A percentile compares a stretch with the other conserved stretches of the same genome.
These are phyloP conservation scores for Synchiropus splendidus DNA, from an alignment of 2,113 vertebrate species.

Conservation along the genomic window DNA sequence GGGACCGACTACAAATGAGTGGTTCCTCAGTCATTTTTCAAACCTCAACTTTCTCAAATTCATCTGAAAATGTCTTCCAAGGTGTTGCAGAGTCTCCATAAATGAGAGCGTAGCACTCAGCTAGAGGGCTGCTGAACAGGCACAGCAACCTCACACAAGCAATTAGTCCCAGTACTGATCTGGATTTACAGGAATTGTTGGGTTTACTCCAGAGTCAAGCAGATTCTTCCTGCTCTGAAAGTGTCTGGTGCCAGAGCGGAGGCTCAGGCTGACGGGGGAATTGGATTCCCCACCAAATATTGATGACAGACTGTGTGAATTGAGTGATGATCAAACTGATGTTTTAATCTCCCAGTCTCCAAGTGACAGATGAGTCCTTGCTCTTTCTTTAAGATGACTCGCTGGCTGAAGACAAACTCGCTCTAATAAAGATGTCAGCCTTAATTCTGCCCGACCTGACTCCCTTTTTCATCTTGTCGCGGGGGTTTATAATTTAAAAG, in stretches of 20 bases:
- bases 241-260: conserved; percentile 21
- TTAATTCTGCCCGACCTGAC: conserved; percentile 33
- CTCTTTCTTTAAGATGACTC: conserved; percentile 37
- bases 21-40: too few species aligned
- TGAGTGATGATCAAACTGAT: conserved; percentile 28
- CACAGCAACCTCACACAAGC: too few species aligned
- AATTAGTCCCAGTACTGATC: conserved; percentile 14
- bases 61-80: conserved; percentile 15
- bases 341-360: conserved; percentile 20
- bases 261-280: conserved; percentile 11
- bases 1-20: too few species aligned
- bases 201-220: conserved; percentile 10
- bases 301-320: background rate
- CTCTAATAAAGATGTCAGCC: conserved; percentile 31
- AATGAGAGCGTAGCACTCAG: conserved; percentile 14
- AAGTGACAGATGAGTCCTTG: conserved; percentile 21
- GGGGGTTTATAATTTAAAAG: too few species aligned
- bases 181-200: conserved; percentile 14
- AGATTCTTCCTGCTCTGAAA: conserved; percentile 10
- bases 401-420: conserved; percentile 29
- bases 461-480: too few species aligned
- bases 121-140: conserved; percentile 14
- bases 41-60: too few species aligned
- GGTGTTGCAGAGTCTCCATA: conserved; percentile 9
- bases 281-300: conserved; percentile 18